Base-by-base conservation (phyloP, 2,797 vertebrate species). In the Glyptemys insculpta region DNA sequence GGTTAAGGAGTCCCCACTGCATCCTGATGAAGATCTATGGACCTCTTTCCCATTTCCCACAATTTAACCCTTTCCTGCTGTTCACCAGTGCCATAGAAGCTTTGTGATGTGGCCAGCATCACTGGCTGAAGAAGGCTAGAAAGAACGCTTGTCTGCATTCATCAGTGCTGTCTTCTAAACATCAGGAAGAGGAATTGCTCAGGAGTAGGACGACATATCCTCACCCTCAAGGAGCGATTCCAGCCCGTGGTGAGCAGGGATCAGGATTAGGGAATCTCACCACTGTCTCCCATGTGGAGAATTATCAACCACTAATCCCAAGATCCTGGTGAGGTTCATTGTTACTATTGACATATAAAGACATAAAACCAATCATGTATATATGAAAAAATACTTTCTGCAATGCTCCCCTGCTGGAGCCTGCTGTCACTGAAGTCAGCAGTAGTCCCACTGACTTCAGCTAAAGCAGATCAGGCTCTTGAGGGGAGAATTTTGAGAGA, bases 381-480 rank as follows among this genome's bases (percentile, higher is more conserved):
- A 19, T 2, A 37, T 44, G 41, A 41, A 83, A 76, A 0, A 57
- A 16, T 25, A n/a, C 25, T 62, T 76, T 86, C 87, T 80, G 54
- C 18, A 15, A 52, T 34, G 34, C 1, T 91, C 3, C 21, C 25
- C 62, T 47, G 27, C 18, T 12, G 59, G 23, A 8, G 5, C n/a
- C 57, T 65, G 16, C 5, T 74, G 91, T 83, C 41, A 74, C 10
- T 78, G 86, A 68, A 1, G 1, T 29, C 82, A 79, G 76, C 34
- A 34, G 41, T 44, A 93, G 89, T 83, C 50, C 53, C 87, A 59
- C 54, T 15, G 72, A 65, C 27, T 50, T 41, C 87, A 86, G 34
- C 50, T 2, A 50, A n/a, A 78, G 82, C 78, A 80, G 93, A 86
- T 92, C 85, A 85, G 85, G 76, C 34, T n/a, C 34, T 34, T n/a